Percentiles rank a stretch among this genome's conserved stretches.
phyloP scores from a whole-genome alignment of 2,888 invertebrate species.

The Crematogaster levior region DNA sequence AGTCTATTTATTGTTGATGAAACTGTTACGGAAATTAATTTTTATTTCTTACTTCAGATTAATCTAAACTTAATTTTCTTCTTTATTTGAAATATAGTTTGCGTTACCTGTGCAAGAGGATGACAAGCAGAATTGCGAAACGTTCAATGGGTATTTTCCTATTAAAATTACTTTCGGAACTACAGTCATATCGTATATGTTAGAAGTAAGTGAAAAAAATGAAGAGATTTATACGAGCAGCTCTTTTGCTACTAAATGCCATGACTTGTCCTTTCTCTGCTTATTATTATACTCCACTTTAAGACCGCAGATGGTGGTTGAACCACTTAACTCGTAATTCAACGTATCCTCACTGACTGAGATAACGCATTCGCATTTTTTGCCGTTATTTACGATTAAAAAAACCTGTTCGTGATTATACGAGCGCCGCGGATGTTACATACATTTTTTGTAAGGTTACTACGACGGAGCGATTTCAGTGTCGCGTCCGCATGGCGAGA shows the following conservation, averaged over 20 bases:
- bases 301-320: slow-evolving; percentile 29
- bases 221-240: slow-evolving; percentile 13
- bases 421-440: background rate
- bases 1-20: background rate
- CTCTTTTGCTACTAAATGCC: slow-evolving; percentile 16
- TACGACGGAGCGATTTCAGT: background rate
- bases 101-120: background rate
- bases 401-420: background rate
- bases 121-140: background rate
- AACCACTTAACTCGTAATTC: slow-evolving; percentile 30
- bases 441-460: background rate
- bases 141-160: background rate
- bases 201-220: slow-evolving; percentile 21
- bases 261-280: slow-evolving; percentile 41
- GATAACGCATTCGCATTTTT: slow-evolving; percentile 7
- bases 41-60: background rate
- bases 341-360: background rate
- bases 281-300: slow-evolving; percentile 46
- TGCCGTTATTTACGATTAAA: background rate
- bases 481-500: background rate
- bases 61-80: background rate
- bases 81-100: background rate
- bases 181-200: background rate
- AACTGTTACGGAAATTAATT: background rate
- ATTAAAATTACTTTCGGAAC: slow-evolving; percentile 30